Evolutionary conservation across 1,140 invertebrate genomes (phyloP), one percentile per base, ranked within the genome.

Genomic region (Zaprionus taronus): DNA sequence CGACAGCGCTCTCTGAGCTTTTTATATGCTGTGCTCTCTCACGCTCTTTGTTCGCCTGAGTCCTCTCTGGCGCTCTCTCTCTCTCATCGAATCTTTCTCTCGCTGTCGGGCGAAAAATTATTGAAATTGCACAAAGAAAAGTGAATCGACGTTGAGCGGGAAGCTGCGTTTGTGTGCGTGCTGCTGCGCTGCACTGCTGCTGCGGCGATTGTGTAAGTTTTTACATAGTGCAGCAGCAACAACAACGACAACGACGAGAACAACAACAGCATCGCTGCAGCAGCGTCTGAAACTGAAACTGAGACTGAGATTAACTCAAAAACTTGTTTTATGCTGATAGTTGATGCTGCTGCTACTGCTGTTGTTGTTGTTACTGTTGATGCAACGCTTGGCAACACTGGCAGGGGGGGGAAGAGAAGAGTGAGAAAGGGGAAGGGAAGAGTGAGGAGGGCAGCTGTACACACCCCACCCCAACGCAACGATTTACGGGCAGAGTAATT

Each of bases 41-140:
- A 12, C 65, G 38, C 69, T 77, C 62, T 72, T 55, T 65, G 20
- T 15, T n/a, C 31, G 7, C 34, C 12, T 44, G 15, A 65, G 22
- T 61, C 71, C 61, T 71, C 60, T 61, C n/a, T n/a, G n/a, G 9
- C 15, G 15, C 34, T 34, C 67, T 36, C 60, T 58, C 17, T 12
- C 15, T 57, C 24, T 17, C 44, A 65, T 55, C 56, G 53, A 26
- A 22, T 41, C 28, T 36, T 17, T 68, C 38, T 51, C 34, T 60
- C 20, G 20, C 72, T 68, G 15, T 44, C 31, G 28, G 15, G 22
- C 67, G 53, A 61, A 56, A 71, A 87, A 87, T 87, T 79, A 89
- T 84, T 87, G 85, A 72, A 87, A 87, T 87, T 84, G 84, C 84
- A 87, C 84, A 87, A 87, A 87, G 84, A 87, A 87, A 87, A 87